Evolutionary conservation across 2,113 vertebrate species (phyloP), one percentile per base, ranked within the genome.

Genomic region (Dromas ardeola): DNA sequence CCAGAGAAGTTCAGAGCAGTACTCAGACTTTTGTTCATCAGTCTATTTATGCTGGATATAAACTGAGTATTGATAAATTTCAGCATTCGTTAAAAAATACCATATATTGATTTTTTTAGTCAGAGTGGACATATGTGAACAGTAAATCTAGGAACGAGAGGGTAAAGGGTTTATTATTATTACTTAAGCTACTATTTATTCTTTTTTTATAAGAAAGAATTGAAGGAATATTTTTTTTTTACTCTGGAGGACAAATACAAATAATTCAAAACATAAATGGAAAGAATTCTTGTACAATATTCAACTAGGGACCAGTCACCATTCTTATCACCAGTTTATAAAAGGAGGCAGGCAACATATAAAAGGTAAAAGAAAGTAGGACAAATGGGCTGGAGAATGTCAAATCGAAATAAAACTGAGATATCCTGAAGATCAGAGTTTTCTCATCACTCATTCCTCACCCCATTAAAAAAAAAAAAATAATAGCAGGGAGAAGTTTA

Each of bases 381-480:
- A 81, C 14, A 89, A 84, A 66, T n/a, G 26, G 66, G 18, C 11
- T 1, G 10, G 78, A 62, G 34, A 42, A 11, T 40, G 4, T 6
- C 3, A 85, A 71, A 90, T 85, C 10, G 66, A 40, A 45, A 43
- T 25, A 53, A 79, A 80, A 79, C 34, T 23, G 29, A 70, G 8
- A 53, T 43, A 58, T 23, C 11, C 11, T 55, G 17, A 86, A 52
- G 15, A 70, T 38, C 20, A 67, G 18, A 69, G 3, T 65, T 81
- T 62, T 69, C 6, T 17, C 5, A 27, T 52, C 10, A 34, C 61
- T 26, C 9, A 63, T 27, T 62, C 50, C 8, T 34, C 4, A 8
- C 0, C 3, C 0, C 2, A 9, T 15, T 2, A 2, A 50, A 59
- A 55, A 70, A 59, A 45, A 58, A 22, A n/a, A 27, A 8, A 20